phyloP scores from a whole-genome alignment of 2,113 vertebrate genomes.

The Zingel zingel region DNA sequence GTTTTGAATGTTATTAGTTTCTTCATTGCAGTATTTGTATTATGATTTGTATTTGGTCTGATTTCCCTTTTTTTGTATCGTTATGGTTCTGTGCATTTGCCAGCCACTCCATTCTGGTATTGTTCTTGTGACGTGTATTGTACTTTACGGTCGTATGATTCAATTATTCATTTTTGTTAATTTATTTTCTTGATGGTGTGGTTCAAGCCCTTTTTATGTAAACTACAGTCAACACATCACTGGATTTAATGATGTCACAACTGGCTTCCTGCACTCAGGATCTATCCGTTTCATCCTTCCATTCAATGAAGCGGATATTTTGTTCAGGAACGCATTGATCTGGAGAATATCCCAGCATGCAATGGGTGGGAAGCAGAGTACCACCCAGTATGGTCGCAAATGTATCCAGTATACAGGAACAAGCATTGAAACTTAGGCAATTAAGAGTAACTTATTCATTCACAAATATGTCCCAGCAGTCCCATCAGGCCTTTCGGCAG shows the following conservation, averaged over 20 bases:
- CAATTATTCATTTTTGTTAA: background rate
- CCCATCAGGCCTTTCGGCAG: background rate
- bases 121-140: background rate
- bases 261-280: background rate
- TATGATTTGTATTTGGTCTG: background rate
- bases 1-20: background rate
- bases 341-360: slow-evolving; percentile 10
- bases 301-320: background rate
- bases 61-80: background rate
- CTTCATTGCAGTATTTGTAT: background rate
- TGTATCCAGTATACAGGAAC: background rate
- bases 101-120: background rate
- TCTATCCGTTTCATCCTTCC: background rate
- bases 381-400: background rate
- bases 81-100: background rate
- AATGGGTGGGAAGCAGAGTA: background rate
- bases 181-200: background rate
- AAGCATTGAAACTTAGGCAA: background rate
- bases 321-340: background rate
- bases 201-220: background rate
- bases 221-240: background rate
- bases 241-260: background rate
- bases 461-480: background rate
- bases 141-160: background rate
- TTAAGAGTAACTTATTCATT: background rate